phyloP scores from a whole-genome alignment of 2,888 invertebrate genomes.

The Apotomis capreana region DNA sequence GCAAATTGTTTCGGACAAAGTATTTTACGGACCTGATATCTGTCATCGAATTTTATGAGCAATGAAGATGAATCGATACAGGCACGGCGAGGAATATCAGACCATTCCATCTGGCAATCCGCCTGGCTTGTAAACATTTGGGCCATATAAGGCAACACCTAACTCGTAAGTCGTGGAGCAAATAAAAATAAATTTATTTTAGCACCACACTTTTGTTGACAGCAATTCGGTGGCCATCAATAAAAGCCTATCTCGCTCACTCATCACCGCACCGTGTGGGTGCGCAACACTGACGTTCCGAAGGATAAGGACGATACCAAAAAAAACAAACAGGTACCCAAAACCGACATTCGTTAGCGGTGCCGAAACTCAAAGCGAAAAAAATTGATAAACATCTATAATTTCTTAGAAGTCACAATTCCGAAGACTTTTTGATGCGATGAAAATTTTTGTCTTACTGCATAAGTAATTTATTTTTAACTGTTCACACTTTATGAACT shows the following conservation, averaged over 20 bases:
- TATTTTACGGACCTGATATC: slow-evolving; percentile 46
- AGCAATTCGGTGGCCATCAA: slow-evolving; percentile 75
- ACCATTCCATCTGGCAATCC: slow-evolving; percentile 46
- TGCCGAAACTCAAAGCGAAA: slow-evolving; percentile 72
- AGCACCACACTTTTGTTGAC: slow-evolving; percentile 67
- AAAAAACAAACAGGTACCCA: slow-evolving; percentile 73
- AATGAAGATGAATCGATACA: slow-evolving; percentile 51
- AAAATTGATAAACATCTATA: slow-evolving; percentile 73
- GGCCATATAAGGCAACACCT: slow-evolving; percentile 34
- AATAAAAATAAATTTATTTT: slow-evolving; percentile 48
- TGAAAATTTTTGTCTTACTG: slow-evolving; percentile 67
- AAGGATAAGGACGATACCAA: slow-evolving; percentile 55
- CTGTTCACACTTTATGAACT: slow-evolving; percentile 75
- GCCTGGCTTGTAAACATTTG: slow-evolving; percentile 39
- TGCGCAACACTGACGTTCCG: slow-evolving; percentile 57
- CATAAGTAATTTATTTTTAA: slow-evolving; percentile 68
- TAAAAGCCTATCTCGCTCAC: slow-evolving; percentile 70
- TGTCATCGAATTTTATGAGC: slow-evolving; percentile 47
- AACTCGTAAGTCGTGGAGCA: slow-evolving; percentile 30
- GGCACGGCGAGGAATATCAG: slow-evolving; percentile 40
- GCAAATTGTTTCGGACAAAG: slow-evolving; percentile 40
- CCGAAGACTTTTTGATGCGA: slow-evolving; percentile 58
- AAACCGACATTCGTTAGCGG: slow-evolving; percentile 75
- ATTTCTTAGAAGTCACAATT: slow-evolving; percentile 74
- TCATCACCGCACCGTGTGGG: slow-evolving; percentile 64